phyloP scores from a whole-genome alignment of 2,888 invertebrate species.

The Schizotus pectinicornis region DNA sequence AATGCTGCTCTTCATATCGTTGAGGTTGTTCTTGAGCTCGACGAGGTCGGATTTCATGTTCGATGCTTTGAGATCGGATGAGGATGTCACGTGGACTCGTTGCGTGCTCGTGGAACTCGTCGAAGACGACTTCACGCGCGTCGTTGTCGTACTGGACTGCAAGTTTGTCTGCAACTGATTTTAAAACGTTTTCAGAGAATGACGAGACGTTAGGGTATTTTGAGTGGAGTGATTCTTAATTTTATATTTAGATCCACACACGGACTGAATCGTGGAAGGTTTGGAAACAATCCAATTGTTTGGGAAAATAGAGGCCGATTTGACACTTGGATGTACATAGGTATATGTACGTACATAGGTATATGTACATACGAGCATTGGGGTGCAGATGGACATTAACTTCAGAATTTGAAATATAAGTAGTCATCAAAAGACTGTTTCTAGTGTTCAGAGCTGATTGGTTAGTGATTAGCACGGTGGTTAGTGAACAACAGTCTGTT shows the following conservation, averaged over 20 bases:
- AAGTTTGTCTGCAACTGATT: slow-evolving; percentile 61
- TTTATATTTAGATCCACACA: slow-evolving; percentile 20
- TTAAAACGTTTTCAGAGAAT: slow-evolving; percentile 31
- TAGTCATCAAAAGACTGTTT: too few species aligned
- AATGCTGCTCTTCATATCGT: slow-evolving; percentile 81
- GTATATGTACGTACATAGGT: too few species aligned
- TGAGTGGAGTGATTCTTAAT: slow-evolving; percentile 39
- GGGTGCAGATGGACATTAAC: too few species aligned
- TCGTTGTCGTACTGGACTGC: slow-evolving; percentile 67
- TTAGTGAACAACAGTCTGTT: too few species aligned
- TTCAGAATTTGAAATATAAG: too few species aligned
- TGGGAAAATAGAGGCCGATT: slow-evolving; percentile 7
- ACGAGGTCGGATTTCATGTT: slow-evolving; percentile 81
- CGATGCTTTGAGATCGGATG: slow-evolving; percentile 80
- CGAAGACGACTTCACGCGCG: slow-evolving; percentile 61
- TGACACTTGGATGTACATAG: not conserved
- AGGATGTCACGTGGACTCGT: slow-evolving; percentile 46
- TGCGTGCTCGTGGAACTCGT: slow-evolving; percentile 53
- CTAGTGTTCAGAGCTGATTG: too few species aligned
- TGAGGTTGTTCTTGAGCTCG: slow-evolving; percentile 82
- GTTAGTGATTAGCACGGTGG: too few species aligned
- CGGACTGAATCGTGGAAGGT: not conserved
- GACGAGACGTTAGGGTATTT: slow-evolving; percentile 45
- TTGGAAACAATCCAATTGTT: slow-evolving; percentile 26
- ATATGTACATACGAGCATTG: too few species aligned